Conservation (phyloP, 2,113 vertebrate species). For the Cyanistes caeruleus region DNA sequence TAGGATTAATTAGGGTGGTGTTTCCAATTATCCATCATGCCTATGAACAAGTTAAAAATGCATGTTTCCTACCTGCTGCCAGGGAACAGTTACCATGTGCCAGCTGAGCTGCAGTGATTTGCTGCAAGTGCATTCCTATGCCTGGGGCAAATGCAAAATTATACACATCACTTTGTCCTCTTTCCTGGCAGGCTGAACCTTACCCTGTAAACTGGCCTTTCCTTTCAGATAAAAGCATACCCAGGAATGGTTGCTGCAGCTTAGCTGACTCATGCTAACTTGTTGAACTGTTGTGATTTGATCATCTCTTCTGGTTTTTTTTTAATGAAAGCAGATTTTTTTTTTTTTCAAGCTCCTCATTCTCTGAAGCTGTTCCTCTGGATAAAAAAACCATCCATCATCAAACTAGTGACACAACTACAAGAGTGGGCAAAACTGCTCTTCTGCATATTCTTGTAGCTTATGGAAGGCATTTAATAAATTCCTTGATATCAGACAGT, state of each 20-base stretch:
- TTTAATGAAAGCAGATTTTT: not conserved
- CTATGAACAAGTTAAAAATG: not conserved
- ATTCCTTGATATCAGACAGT: conserved; percentile 10
- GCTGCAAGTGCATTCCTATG: not conserved
- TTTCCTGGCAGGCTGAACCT: not conserved
- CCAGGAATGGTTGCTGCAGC: not conserved
- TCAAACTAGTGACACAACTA: not conserved
- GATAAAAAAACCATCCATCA: conserved; percentile 19
- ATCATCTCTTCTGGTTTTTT: not conserved
- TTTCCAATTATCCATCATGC: not conserved
- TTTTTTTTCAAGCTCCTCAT: not conserved
- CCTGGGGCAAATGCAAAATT: not conserved
- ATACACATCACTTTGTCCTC: not conserved
- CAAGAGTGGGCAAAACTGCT: not conserved
- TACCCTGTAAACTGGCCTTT: not conserved
- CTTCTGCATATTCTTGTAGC: not conserved
- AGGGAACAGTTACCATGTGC: not conserved
- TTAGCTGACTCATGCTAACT: conserved; percentile 47
- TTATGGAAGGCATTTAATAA: conserved; percentile 47
- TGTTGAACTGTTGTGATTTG: conserved; percentile 9
- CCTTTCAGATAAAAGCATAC: not conserved
- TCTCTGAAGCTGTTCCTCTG: conserved; percentile 10
- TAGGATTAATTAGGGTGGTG: not conserved
- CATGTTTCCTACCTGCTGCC: not conserved
- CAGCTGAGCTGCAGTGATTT: not conserved